Evolutionary conservation across 35 echinoderm and acorn worm genomes (phyloP).

Genomic region (Heliocidaris erythrogramma): DNA sequence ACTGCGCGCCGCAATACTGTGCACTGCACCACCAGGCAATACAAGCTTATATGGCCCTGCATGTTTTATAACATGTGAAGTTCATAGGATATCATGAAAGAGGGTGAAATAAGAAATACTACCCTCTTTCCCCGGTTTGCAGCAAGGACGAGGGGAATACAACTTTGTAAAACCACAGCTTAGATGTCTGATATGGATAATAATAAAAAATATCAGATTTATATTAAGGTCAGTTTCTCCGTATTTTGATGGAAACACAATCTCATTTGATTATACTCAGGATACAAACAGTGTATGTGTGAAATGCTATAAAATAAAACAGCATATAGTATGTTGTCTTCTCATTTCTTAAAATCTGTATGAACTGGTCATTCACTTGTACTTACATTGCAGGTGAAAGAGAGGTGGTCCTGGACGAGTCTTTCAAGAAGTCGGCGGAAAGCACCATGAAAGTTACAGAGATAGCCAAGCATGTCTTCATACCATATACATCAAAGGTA

Average conservation of each 20-base stretch:
- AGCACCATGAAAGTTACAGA: neutral
- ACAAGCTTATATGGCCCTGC: too few species aligned
- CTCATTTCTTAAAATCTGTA: neutral
- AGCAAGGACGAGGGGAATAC: too few species aligned
- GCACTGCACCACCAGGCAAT: too few species aligned
- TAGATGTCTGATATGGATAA: too few species aligned
- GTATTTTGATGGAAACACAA: too few species aligned
- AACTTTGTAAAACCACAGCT: too few species aligned
- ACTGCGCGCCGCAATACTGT: too few species aligned
- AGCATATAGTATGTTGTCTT: neutral
- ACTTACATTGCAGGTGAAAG: neutral
- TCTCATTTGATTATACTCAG: too few species aligned
- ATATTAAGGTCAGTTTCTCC: too few species aligned
- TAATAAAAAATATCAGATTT: too few species aligned
- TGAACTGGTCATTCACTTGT: neutral
- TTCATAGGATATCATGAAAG: neutral
- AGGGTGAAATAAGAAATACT: neutral
- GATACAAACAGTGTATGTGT: too few species aligned
- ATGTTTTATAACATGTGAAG: neutral
- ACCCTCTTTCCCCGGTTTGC: neutral
- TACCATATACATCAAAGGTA: constrained; percentile 33
- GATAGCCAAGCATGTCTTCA: constrained; percentile 40
- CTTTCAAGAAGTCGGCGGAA: neutral
- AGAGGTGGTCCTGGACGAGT: constrained; percentile 11
- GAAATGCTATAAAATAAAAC: too few species aligned